A percentile compares a stretch with the other conserved stretches of the same genome.
phyloP scores from a whole-genome alignment of 2,888 invertebrate species.

The Trachelus tabidus region DNA sequence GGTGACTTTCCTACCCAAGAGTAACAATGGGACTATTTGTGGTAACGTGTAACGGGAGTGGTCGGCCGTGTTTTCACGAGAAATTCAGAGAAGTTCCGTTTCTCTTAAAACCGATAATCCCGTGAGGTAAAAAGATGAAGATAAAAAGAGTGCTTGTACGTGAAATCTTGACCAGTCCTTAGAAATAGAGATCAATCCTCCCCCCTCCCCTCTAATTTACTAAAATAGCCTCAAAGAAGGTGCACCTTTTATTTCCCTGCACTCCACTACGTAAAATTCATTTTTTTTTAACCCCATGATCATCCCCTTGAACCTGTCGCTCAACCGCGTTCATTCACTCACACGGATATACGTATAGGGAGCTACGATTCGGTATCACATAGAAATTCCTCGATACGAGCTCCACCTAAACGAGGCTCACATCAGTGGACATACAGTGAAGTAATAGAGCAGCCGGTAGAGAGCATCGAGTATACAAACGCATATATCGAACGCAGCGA shows the following conservation, averaged over 20 bases:
- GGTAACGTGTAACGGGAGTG: neutral
- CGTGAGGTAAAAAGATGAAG: neutral
- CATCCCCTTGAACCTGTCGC: neutral
- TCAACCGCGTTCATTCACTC: no score
- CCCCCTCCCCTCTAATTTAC: neutral
- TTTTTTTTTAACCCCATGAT: neutral
- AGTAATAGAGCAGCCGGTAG: constrained; percentile 3
- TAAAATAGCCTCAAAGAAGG: no score
- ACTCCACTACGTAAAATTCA: neutral
- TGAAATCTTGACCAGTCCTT: neutral
- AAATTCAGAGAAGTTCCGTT: neutral
- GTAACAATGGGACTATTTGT: neutral
- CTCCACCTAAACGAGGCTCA: neutral
- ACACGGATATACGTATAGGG: neutral
- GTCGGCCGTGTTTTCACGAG: neutral
- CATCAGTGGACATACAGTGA: neutral
- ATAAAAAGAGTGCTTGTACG: neutral
- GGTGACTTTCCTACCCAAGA: neutral
- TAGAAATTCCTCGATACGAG: neutral
- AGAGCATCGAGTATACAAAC: neutral
- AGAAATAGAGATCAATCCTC: neutral
- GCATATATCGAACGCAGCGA: neutral
- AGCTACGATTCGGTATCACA: neutral
- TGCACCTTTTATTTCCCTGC: neutral
- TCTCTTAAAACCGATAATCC: neutral